Conservation (phyloP, 2,888 invertebrate species). For the Dioctria rufipes region DNA sequence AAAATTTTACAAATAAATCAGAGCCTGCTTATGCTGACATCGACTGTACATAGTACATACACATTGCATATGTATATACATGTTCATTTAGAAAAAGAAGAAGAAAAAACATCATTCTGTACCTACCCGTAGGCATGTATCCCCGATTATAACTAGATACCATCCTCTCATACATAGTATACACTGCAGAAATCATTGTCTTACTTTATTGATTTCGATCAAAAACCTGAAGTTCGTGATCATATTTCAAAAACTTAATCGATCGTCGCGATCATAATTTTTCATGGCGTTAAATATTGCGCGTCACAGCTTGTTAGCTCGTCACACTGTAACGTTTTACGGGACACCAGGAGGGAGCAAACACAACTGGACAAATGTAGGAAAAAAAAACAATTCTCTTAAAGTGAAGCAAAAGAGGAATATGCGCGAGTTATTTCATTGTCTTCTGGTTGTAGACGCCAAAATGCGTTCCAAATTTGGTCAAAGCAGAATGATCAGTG, state of each 20-base stretch:
- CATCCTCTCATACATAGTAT: slow-evolving; percentile 8
- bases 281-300: slow-evolving; percentile 68
- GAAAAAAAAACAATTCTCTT: slow-evolving; percentile 8
- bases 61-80: no score
- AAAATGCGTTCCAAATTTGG: slow-evolving; percentile 58
- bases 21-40: no score
- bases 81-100: no score
- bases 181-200: slow-evolving; percentile 46
- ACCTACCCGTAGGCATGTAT: slow-evolving; percentile 1
- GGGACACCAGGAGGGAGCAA: slow-evolving; percentile 31
- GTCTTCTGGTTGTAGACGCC: slow-evolving; percentile 49
- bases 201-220: slow-evolving; percentile 53
- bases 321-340: slow-evolving; percentile 54
- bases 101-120: not conserved
- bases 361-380: slow-evolving; percentile 30
- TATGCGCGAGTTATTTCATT: slow-evolving; percentile 47
- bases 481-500: slow-evolving; percentile 55
- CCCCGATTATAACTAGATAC: slow-evolving; percentile 33
- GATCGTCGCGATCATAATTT: slow-evolving; percentile 67
- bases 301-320: slow-evolving; percentile 65
- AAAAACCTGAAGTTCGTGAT: slow-evolving; percentile 61
- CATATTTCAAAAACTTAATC: slow-evolving; percentile 65
- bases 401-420: slow-evolving; percentile 36
- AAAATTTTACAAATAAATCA: no score
- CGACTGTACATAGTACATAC: no score